phyloP scores from a whole-genome alignment of 53 echinoderm and acorn worm genomes.

The Luidia sarsii region DNA sequence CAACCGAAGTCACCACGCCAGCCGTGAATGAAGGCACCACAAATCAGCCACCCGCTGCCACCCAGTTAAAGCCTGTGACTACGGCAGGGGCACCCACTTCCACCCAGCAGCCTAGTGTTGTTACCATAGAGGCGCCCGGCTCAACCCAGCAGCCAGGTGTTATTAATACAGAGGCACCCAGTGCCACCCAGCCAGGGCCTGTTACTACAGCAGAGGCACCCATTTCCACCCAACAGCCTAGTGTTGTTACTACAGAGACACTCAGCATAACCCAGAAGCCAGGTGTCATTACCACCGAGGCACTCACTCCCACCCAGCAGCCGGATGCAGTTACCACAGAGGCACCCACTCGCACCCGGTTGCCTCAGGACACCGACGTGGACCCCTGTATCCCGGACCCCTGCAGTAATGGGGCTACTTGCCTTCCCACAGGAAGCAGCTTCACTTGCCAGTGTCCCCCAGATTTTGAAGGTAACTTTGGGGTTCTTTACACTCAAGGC shows the following conservation, averaged over 20 bases:
- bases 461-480: slow-evolving; percentile 63
- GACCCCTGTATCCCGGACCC: slow-evolving; percentile 39
- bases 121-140: slow-evolving; percentile 1
- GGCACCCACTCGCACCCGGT: background rate
- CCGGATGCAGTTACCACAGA: background rate
- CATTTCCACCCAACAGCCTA: background rate
- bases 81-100: slow-evolving; percentile 7
- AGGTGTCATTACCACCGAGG: background rate
- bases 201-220: background rate
- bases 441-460: slow-evolving; percentile 44
- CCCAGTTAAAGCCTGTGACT: background rate
- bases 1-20: background rate
- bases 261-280: background rate
- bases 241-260: background rate
- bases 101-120: background rate
- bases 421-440: slow-evolving; percentile 27
- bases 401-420: slow-evolving; percentile 49
- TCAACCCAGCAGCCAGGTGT: slow-evolving; percentile 3
- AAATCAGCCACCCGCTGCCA: slow-evolving; percentile 9
- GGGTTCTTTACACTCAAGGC: no score
- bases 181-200: background rate
- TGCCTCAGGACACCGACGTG: slow-evolving; percentile 1
- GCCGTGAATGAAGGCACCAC: background rate
- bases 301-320: background rate
- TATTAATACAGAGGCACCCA: background rate